Evolutionary conservation across 2,888 invertebrate genomes (phyloP), one percentile per base, ranked within the genome.

Genomic region (Pycnomerus fuliginosus): DNA sequence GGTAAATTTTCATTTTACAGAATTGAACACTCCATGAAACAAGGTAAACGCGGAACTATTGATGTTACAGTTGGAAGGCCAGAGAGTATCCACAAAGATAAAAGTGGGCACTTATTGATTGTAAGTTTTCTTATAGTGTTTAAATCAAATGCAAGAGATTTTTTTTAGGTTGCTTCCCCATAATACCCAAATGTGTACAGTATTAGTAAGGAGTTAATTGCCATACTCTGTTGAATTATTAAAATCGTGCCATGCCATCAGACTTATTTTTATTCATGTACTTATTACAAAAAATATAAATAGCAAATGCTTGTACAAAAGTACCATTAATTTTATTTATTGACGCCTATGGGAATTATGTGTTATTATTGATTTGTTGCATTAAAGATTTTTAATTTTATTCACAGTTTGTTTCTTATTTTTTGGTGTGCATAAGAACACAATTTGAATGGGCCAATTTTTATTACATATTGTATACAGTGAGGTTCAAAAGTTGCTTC

Each of bases 21-120:
- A 37, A 83, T 93, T 70, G 85, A 85, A 28, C 92, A 93, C 71
- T 84, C 87, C 64, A 78, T 90, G 74, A 83, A 85, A 70, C 85
- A 86, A 70, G 92, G 92, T 49, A 93, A 91, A 70, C 82, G 85
- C 60, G 91, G 91, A 45, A 82, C 83, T 44, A 93, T 94, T 62
- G 90, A 91, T 69, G 85, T 93, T 51, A 84, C 80, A 60, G 80
- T 81, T 43, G 91, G 91, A 22, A 76, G 80, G 34, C 82, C 82
- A 55, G 83, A 89, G 50, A 80, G 82, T 57, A 88, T 93, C 56
- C 76, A 76, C 50, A 85, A 87, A 64, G 85, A 85, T 65, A 86
- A 87, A 75, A 87, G 83, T 69, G 92, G 93, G 48, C 85, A 90
- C 75, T 78, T 94, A 53, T 80, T 90, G 64, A 89, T 93, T 70